phyloP scores from a whole-genome alignment of 2,113 vertebrate species.

The Nothobranchius furzeri region DNA sequence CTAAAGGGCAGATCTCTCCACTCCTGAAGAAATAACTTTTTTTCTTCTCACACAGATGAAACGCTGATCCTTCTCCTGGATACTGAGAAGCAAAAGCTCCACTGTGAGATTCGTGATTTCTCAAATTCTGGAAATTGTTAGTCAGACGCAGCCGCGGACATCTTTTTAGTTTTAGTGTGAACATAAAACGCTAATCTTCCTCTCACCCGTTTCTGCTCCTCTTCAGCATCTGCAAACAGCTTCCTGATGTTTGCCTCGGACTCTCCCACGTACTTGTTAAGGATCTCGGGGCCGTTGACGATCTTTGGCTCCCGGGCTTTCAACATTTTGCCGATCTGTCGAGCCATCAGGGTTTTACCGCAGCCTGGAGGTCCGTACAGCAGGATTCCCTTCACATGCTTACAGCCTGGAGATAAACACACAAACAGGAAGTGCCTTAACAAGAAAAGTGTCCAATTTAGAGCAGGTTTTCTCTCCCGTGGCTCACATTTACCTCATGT shows the following conservation, averaged over 20 bases:
- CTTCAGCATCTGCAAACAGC: constrained; percentile 96
- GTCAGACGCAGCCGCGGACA: no score
- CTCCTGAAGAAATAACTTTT: constrained; percentile 64
- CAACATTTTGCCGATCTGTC: constrained; percentile 98
- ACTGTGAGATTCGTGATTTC: background rate
- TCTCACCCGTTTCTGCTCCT: constrained; percentile 93
- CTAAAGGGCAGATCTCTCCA: constrained; percentile 75
- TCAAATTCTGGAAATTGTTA: background rate
- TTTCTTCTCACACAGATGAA: constrained; percentile 21
- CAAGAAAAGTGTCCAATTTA: no score
- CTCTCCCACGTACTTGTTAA: constrained; percentile 98
- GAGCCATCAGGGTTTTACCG: constrained; percentile 95
- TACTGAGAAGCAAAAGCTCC: background rate
- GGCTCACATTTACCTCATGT: no score
- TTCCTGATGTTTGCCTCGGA: constrained; percentile 97
- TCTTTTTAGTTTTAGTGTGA: no score
- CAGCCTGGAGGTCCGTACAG: constrained; percentile 95
- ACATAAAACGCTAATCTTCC: background rate
- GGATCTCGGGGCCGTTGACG: constrained; percentile 96
- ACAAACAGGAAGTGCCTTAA: no score
- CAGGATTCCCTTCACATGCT: constrained; percentile 97
- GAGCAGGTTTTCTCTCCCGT: no score
- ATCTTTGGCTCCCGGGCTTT: constrained; percentile 96
- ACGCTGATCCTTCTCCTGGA: constrained; percentile 23
- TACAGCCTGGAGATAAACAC: constrained; percentile 84